phyloP scores from a whole-genome alignment of 2,888 invertebrate genomes.

The Rutpela maculata region DNA sequence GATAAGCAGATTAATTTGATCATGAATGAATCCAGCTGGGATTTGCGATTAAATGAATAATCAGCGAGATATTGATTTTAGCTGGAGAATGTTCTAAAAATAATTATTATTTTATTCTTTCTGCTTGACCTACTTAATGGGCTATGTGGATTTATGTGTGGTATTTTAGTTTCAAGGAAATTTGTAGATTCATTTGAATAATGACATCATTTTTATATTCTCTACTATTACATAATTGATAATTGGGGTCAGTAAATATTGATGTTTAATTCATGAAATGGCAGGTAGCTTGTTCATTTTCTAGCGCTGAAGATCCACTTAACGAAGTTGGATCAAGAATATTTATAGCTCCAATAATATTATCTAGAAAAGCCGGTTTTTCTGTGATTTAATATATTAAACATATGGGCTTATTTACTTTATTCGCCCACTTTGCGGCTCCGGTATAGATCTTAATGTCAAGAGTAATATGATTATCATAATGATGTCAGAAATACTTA shows the following conservation, averaged over 20 bases:
- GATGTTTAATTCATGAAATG: constrained; percentile 13
- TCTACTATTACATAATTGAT: constrained; percentile 33
- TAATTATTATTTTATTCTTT: not conserved
- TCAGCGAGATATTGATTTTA: not conserved
- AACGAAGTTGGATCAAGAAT: not conserved
- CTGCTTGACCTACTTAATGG: constrained; percentile 7
- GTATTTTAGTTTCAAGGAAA: constrained; percentile 35
- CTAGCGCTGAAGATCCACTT: not conserved
- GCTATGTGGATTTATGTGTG: not conserved
- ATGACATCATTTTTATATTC: constrained; percentile 43
- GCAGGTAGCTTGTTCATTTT: not conserved
- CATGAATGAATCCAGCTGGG: not conserved
- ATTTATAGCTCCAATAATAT: not conserved
- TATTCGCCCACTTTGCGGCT: not conserved
- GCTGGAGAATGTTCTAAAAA: not conserved
- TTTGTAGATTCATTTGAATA: constrained; percentile 12
- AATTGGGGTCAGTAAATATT: constrained; percentile 29
- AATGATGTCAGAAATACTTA: constrained; percentile 17
- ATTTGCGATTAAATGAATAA: not conserved
- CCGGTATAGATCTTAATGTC: constrained; percentile 10
- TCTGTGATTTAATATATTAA: not conserved
- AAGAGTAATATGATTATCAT: constrained; percentile 27
- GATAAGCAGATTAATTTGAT: not conserved
- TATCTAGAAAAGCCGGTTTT: not conserved
- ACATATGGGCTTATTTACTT: constrained; percentile 4